These are phyloP conservation scores for Pyrgus malvae DNA, from an alignment of 2,888 invertebrate species.

Conservation along the genomic window DNA sequence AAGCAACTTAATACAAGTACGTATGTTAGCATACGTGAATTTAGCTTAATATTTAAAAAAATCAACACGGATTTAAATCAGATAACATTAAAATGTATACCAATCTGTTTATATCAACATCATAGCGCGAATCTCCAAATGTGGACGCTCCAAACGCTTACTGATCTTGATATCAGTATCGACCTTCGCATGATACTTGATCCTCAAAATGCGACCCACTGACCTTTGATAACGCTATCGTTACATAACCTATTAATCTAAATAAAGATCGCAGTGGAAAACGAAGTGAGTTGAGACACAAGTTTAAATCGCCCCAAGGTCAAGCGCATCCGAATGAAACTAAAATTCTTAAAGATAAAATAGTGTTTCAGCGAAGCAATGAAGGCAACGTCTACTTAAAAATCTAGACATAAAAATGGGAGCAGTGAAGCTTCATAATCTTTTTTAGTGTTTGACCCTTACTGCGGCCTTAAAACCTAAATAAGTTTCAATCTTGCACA, in stretches of 20 bases:
- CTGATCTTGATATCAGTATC: no score
- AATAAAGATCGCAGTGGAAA: slow-evolving; percentile 3
- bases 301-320: neutral
- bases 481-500: neutral
- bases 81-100: no score
- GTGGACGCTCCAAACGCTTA: neutral
- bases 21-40: no score
- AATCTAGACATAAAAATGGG: neutral
- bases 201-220: slow-evolving; percentile 2
- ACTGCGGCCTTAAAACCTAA: neutral
- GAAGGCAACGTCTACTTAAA: neutral
- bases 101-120: no score
- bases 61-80: no score
- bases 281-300: neutral
- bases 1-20: no score
- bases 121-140: no score
- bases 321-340: neutral
- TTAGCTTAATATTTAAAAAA: neutral
- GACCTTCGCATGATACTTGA: slow-evolving; percentile 8
- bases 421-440: neutral
- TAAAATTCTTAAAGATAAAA: neutral
- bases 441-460: neutral
- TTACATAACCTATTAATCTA: slow-evolving; percentile 1
- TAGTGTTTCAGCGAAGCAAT: neutral
- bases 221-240: slow-evolving; percentile 7